Evolutionary conservation across 2,113 vertebrate genomes (phyloP).

Genomic region (Crotalus helleri): DNA sequence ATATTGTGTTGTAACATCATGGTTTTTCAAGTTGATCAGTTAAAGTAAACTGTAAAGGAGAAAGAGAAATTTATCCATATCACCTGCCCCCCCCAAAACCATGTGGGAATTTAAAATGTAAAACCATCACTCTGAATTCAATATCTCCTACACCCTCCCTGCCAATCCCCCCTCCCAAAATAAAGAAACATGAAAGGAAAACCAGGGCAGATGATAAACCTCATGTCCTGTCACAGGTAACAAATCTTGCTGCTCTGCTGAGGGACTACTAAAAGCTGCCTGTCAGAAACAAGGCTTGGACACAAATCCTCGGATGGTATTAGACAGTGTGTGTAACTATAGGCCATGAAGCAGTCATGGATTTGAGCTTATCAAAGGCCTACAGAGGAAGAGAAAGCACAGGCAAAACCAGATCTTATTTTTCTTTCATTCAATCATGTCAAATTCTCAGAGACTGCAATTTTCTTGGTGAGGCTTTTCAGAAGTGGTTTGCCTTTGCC

Average conservation of each 20-base stretch:
- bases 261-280: neutral
- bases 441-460: too few relatives aligned
- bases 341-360: neutral
- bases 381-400: constrained; percentile 11
- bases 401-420: neutral
- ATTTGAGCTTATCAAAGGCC: constrained; percentile 3
- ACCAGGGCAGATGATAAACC: neutral
- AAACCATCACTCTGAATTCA: neutral
- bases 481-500: too few relatives aligned
- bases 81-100: neutral
- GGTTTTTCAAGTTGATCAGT: neutral
- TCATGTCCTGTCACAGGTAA: neutral
- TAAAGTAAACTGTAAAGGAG: neutral
- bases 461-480: too few relatives aligned
- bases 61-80: neutral
- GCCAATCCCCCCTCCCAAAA: neutral
- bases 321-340: neutral
- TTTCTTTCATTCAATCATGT: too few relatives aligned
- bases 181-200: neutral
- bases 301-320: neutral
- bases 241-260: neutral
- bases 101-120: neutral
- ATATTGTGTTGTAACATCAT: neutral
- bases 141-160: neutral
- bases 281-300: neutral